phyloP scores from a whole-genome alignment of 1,140 invertebrate genomes.

The Elysia chlorotica region DNA sequence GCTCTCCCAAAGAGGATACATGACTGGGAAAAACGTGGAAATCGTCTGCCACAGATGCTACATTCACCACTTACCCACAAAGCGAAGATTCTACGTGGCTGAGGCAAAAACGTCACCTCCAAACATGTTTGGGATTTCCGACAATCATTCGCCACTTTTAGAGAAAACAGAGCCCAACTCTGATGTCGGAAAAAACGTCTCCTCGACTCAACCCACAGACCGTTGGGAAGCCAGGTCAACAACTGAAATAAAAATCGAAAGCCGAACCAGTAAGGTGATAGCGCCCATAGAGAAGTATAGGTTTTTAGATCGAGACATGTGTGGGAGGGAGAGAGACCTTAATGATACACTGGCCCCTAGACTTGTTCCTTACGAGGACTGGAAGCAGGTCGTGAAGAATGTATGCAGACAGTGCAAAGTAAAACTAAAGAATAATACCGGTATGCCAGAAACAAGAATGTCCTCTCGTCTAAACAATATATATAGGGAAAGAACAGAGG shows the following conservation, averaged over 20 bases:
- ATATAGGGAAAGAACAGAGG: too few relatives aligned
- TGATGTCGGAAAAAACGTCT: neutral
- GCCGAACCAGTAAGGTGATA: neutral
- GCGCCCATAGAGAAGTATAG: neutral
- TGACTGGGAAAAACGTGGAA: conserved; percentile 37
- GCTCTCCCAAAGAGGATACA: too few relatives aligned
- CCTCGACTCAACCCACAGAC: neutral
- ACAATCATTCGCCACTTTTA: neutral
- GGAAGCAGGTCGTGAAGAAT: conserved; percentile 6
- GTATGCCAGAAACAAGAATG: too few relatives aligned
- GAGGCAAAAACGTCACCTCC: conserved; percentile 3
- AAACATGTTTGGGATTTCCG: neutral
- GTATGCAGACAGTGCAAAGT: neutral
- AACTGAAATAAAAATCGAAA: neutral
- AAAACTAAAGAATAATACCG: too few relatives aligned
- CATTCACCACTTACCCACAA: conserved; percentile 46
- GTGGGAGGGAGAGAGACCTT: neutral
- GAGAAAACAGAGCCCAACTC: neutral
- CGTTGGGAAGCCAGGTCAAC: neutral
- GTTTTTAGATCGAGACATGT: conserved; percentile 6
- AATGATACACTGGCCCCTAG: neutral
- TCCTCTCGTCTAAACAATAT: too few relatives aligned
- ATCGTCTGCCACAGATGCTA: conserved; percentile 44
- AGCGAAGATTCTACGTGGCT: conserved; percentile 31
- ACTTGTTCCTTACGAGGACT: conserved; percentile 6